Evolutionary conservation across 2,113 vertebrate genomes (phyloP), one percentile per base, ranked within the genome.

Genomic region (Bufo gargarizans): DNA sequence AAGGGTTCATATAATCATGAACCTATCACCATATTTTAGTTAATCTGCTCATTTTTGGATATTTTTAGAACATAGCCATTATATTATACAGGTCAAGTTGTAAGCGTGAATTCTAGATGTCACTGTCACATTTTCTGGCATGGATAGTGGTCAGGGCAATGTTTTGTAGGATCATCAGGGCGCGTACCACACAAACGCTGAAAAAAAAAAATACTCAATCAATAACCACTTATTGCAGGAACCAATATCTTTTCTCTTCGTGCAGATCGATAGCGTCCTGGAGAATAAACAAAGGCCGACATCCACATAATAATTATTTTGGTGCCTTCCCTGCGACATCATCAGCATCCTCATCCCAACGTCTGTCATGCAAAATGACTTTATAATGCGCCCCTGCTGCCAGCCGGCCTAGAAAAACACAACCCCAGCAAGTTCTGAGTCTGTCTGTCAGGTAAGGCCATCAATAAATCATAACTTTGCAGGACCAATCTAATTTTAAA

Each of bases 231-330:
- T 78, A 65, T 77, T 78, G 58, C 10, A 50, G 58, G 58, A 78
- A 78, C 85, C 74, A 65, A 86, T 78, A 86, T 86, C 72, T 86
- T 86, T 72, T 63, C 63, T 86, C 59, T 67, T 53, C 13, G 58
- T 14, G 45, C 20, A 22, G 56, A 65, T 86, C 85, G 77, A 86
- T 86, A 22, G 71, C n/a, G 56, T 17, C 45, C 47, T 17, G 45
- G 58, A 78, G 85, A 53, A 74, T 86, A 86, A 86, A 86, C 69
- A 86, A 61, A 67, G 74, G 63, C 50, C 71, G 82, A 50, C 82
- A 74, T 71, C 58, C 58, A 53, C 67, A 72, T 84, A 22, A 56
- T 84, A 72, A 84, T 58, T 84, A 53, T 84, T 55, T 74, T 56
- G 49, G 61, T 83, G 13, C 47, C 20, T n/a, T 83, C 20, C 79